Percentiles rank a stretch among this genome's conserved stretches.
Evolutionary conservation across 2,797 vertebrate species (phyloP).

Genomic region (Chaunax sp.): DNA sequence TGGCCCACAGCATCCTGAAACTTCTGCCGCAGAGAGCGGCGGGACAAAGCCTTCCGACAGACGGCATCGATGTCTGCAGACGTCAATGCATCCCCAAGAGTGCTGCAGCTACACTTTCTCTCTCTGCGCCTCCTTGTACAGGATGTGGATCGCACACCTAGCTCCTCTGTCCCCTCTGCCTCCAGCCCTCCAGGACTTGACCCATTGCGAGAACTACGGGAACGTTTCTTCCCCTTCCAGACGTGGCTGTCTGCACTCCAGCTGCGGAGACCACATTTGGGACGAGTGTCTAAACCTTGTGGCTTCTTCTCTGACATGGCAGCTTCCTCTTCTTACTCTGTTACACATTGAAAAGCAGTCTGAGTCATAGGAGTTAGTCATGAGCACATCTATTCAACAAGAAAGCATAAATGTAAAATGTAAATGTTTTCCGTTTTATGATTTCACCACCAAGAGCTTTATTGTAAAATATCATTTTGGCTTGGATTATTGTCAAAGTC

Average conservation of each 20-base stretch:
- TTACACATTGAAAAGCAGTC: slow-evolving; percentile 10
- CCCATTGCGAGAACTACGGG: slow-evolving; percentile 85
- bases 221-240: slow-evolving; percentile 94
- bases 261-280: slow-evolving; percentile 89
- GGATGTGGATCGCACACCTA: slow-evolving; percentile 73
- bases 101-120: slow-evolving; percentile 90
- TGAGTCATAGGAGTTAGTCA: background rate
- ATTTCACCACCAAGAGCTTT: no score
- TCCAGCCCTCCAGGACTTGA: slow-evolving; percentile 72
- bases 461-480: no score
- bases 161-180: slow-evolving; percentile 69
- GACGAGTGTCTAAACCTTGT: slow-evolving; percentile 87
- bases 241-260: slow-evolving; percentile 95
- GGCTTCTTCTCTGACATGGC: slow-evolving; percentile 85
- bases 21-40: slow-evolving; percentile 93
- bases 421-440: background rate
- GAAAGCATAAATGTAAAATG: background rate
- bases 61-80: slow-evolving; percentile 83
- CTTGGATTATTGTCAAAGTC: no score
- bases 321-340: slow-evolving; percentile 43
- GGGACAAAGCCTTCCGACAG: slow-evolving; percentile 89
- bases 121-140: slow-evolving; percentile 86
- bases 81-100: slow-evolving; percentile 78
- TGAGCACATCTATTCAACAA: background rate
- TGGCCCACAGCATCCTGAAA: slow-evolving; percentile 95